These are phyloP conservation scores for Leucophora obtusa DNA, from an alignment of 2,888 invertebrate genomes.

Conservation along the genomic window DNA sequence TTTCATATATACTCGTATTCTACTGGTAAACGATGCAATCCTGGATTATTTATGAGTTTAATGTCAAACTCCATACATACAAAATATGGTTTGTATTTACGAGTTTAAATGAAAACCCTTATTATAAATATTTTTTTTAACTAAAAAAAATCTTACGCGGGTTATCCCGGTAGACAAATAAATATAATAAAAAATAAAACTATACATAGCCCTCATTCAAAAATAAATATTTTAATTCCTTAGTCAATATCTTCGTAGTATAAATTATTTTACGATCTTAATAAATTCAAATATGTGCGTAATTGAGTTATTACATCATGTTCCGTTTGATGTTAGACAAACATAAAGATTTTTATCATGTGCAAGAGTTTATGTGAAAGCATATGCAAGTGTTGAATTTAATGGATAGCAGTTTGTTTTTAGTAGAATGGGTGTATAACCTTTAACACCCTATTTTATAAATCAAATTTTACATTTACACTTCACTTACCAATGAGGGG, in stretches of 20 bases:
- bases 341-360: constrained; percentile 42
- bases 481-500: constrained; percentile 38
- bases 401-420: neutral
- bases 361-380: constrained; percentile 21
- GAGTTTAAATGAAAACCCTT: too few relatives aligned
- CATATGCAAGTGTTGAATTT: constrained; percentile 48
- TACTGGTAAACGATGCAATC: too few relatives aligned
- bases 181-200: too few relatives aligned
- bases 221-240: neutral
- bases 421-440: constrained; percentile 26
- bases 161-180: too few relatives aligned
- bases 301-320: constrained; percentile 75
- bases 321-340: constrained; percentile 59
- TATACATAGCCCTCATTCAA: too few relatives aligned
- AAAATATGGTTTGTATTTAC: too few relatives aligned
- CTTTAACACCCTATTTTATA: constrained; percentile 58
- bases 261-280: constrained; percentile 67
- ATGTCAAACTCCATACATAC: too few relatives aligned
- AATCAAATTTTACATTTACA: constrained; percentile 54
- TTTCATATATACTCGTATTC: too few relatives aligned
- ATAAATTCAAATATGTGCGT: constrained; percentile 76
- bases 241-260: neutral
- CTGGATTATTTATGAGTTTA: too few relatives aligned
- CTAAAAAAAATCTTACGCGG: too few relatives aligned
- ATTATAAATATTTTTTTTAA: too few relatives aligned